phyloP scores from a whole-genome alignment of 2,888 invertebrate species.

The Leptopterna dolabrata region DNA sequence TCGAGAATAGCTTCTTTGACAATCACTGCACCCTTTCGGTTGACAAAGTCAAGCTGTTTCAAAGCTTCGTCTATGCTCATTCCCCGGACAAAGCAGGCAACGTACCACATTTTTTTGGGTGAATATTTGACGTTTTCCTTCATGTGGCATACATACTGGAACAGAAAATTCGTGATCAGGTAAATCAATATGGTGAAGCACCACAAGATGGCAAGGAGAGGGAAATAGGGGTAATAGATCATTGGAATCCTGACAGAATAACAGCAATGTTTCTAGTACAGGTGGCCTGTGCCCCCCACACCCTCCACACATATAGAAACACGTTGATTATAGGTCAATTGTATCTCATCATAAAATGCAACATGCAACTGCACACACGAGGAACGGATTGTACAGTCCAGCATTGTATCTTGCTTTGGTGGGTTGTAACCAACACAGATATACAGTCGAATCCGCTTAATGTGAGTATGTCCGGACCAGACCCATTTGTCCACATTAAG shows the following conservation, averaged over 20 bases:
- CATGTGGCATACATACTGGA: constrained; percentile 89
- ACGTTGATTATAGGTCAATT: too few species aligned
- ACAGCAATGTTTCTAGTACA: not conserved
- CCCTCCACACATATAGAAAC: too few species aligned
- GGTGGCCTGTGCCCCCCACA: too few species aligned
- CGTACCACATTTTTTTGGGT: constrained; percentile 93
- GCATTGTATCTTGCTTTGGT: too few species aligned
- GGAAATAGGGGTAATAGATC: not conserved
- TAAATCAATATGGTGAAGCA: not conserved
- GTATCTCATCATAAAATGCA: too few species aligned
- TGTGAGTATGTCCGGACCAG: too few species aligned
- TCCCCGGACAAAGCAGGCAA: constrained; percentile 87
- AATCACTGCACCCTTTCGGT: constrained; percentile 80
- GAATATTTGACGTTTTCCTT: constrained; percentile 88
- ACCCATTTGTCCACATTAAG: too few species aligned
- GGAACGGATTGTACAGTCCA: too few species aligned
- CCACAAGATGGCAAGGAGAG: too few species aligned
- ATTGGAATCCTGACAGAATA: not conserved
- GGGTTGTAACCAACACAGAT: too few species aligned
- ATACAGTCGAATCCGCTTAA: too few species aligned
- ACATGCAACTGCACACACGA: too few species aligned
- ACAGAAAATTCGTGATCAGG: constrained; percentile 61
- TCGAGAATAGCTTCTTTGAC: constrained; percentile 85
- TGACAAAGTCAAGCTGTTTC: constrained; percentile 86
- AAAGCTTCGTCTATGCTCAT: constrained; percentile 94